Evolutionary conservation across 2,113 vertebrate species (phyloP).

Genomic region (Brevimyrus niger): DNA sequence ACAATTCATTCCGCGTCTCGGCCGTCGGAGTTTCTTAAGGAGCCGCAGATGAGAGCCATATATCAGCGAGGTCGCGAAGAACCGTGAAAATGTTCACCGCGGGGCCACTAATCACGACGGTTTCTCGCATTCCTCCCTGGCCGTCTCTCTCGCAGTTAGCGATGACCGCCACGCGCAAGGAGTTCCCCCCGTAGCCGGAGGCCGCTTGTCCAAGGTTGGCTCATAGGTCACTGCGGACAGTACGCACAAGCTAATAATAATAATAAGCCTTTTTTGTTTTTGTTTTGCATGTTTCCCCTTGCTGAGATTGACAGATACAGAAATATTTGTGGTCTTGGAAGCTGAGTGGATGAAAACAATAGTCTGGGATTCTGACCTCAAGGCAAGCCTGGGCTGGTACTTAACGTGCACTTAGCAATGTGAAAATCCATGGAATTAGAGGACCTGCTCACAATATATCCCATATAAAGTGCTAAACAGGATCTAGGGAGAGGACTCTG

Average conservation of each 20-base stretch:
- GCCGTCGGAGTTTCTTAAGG: background rate
- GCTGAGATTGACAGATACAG: background rate
- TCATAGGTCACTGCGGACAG: slow-evolving; percentile 11
- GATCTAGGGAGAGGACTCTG: background rate
- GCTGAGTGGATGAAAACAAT: slow-evolving; percentile 2
- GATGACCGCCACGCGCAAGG: background rate
- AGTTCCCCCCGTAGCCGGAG: background rate
- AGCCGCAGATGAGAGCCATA: background rate
- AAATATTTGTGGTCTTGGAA: slow-evolving; percentile 15
- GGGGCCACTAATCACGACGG: background rate
- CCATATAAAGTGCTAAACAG: background rate
- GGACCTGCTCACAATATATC: background rate
- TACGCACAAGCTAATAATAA: background rate
- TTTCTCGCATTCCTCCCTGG: background rate
- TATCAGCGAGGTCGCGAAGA: background rate
- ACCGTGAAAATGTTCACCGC: background rate
- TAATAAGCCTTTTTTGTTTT: background rate
- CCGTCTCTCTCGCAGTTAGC: background rate
- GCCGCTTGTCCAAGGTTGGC: background rate
- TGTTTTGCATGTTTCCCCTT: background rate
- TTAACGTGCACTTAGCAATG: background rate
- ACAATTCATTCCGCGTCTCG: background rate
- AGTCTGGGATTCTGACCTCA: background rate
- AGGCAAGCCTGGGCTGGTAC: background rate
- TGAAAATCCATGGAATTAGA: background rate